phyloP scores from a whole-genome alignment of 2,888 invertebrate species.

The Tenthredo scrophulariae region DNA sequence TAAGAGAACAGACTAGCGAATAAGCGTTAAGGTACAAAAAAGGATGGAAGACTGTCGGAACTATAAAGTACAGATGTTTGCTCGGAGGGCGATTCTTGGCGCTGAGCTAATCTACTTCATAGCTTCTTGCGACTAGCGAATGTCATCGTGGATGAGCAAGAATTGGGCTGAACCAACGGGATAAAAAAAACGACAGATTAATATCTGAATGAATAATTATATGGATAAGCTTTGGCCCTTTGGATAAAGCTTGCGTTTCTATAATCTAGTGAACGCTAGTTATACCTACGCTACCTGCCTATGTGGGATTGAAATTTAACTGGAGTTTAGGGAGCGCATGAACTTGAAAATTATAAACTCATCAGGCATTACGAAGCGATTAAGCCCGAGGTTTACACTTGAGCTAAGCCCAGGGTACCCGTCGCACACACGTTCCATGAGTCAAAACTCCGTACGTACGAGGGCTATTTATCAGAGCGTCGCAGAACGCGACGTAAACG shows the following conservation, averaged over 20 bases:
- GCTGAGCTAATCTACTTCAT: conserved; percentile 31
- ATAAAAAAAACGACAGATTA: background rate
- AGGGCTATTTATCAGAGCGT: conserved; percentile 73
- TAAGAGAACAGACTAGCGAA: conserved; percentile 26
- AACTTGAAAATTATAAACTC: conserved; percentile 72
- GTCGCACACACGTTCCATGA: conserved; percentile 66
- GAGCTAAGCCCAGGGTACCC: conserved; percentile 67
- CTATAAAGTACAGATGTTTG: conserved; percentile 59
- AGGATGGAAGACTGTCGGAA: conserved; percentile 53
- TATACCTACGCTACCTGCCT: background rate
- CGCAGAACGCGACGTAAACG: conserved; percentile 65
- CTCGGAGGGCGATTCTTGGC: conserved; percentile 42
- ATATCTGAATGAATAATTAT: background rate
- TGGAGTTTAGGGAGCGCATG: conserved; percentile 53
- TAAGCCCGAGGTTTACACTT: conserved; percentile 65
- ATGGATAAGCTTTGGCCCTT: background rate
- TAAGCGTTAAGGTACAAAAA: conserved; percentile 26
- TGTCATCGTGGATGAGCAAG: conserved; percentile 35
- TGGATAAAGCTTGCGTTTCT: background rate
- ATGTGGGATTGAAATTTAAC: conserved; percentile 50
- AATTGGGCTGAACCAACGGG: conserved; percentile 9
- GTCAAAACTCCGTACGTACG: conserved; percentile 56
- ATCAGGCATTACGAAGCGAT: conserved; percentile 71
- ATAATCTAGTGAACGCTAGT: conserved; percentile 25
- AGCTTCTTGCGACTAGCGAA: conserved; percentile 35